Percentiles rank a stretch among this genome's conserved stretches.
phyloP scores from a whole-genome alignment of 1,140 invertebrate species.

The Nomia melanderi region DNA sequence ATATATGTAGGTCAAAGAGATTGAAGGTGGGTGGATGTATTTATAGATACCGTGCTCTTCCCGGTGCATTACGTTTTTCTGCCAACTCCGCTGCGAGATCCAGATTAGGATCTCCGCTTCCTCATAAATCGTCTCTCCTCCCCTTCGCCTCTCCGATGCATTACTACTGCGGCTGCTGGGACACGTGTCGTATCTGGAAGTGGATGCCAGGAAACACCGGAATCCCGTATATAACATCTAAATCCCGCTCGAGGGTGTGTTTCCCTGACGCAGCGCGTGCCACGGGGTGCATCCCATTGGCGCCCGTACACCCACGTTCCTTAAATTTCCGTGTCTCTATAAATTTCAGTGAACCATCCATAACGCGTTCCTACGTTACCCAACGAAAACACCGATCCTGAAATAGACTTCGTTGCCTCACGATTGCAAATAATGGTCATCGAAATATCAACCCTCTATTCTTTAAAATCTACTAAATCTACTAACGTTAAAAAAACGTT shows the following conservation, averaged over 20 bases:
- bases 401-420: too few species aligned
- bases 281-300: conserved; percentile 60
- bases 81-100: conserved; percentile 31
- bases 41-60: conserved; percentile 10
- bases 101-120: conserved; percentile 29
- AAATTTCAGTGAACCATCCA: too few species aligned
- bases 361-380: too few species aligned
- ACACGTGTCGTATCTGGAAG: conserved; percentile 67
- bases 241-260: conserved; percentile 58
- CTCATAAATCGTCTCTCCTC: conserved; percentile 55
- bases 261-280: conserved; percentile 58
- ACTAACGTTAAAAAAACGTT: too few species aligned
- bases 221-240: conserved; percentile 60
- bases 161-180: conserved; percentile 57
- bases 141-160: conserved; percentile 36
- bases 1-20: neutral
- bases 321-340: conserved; percentile 16
- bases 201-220: conserved; percentile 48
- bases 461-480: too few species aligned
- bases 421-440: too few species aligned
- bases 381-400: too few species aligned
- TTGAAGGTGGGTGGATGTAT: neutral
- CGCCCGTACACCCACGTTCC: conserved; percentile 1
- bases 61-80: conserved; percentile 33
- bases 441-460: too few species aligned